Evolutionary conservation across 2,113 vertebrate genomes (phyloP).

Genomic region (Arizona elegans): DNA sequence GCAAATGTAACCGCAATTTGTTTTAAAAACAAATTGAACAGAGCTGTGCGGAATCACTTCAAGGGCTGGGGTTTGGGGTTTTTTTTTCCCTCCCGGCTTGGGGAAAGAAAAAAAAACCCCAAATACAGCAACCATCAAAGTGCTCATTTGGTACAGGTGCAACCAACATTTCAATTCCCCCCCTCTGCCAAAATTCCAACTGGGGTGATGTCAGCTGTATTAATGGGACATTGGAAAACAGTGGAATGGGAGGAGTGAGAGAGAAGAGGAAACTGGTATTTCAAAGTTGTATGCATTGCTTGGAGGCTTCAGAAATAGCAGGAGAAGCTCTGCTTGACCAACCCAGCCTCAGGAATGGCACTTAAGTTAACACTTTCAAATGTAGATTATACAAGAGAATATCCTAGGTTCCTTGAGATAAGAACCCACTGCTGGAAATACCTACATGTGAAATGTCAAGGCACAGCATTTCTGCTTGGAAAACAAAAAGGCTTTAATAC

Average conservation of each 20-base stretch:
- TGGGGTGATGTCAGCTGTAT: constrained; percentile 27
- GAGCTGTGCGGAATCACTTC: constrained; percentile 37
- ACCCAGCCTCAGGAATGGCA: not conserved
- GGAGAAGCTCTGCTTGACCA: not conserved
- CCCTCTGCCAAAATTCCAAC: constrained; percentile 29
- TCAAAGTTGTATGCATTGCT: not conserved
- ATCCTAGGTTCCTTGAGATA: not conserved
- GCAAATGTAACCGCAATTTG: constrained; percentile 34
- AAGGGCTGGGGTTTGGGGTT: not conserved
- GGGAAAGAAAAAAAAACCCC: not conserved
- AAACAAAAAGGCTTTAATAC: not conserved
- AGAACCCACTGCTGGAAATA: not conserved
- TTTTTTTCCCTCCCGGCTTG: not conserved
- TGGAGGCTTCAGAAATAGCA: not conserved
- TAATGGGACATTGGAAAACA: constrained; percentile 15
- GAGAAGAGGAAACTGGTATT: not conserved
- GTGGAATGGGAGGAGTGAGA: not conserved
- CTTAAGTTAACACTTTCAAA: constrained; percentile 16
- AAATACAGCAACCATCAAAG: constrained; percentile 23
- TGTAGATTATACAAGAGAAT: not conserved
- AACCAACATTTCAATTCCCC: constrained; percentile 18
- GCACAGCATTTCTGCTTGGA: not conserved
- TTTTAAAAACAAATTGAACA: constrained; percentile 37
- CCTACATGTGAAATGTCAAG: not conserved
- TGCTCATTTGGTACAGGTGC: constrained; percentile 22